Conservation (phyloP, 2,797 vertebrate genomes). For the Halcyon smyrnensis region DNA sequence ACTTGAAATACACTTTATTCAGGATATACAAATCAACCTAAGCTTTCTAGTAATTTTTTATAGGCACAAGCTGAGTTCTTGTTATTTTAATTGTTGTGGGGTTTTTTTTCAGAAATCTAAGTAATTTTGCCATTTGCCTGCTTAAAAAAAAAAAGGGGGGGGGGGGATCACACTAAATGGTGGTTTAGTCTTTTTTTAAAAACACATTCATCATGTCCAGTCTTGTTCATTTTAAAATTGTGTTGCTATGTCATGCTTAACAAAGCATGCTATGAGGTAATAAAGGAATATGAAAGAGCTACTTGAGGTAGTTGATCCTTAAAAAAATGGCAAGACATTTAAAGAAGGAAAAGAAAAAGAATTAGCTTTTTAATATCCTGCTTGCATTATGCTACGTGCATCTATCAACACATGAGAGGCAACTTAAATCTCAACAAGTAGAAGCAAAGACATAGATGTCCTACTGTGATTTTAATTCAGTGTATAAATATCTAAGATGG, state of each 20-base stretch:
- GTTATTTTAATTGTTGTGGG: not conserved
- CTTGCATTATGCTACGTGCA: not conserved
- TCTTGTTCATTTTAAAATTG: constrained; percentile 1
- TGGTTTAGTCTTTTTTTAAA: not conserved
- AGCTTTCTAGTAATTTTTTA: not conserved
- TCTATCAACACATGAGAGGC: constrained; percentile 23
- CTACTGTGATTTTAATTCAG: constrained; percentile 65
- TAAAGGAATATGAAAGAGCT: constrained; percentile 23
- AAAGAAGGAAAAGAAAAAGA: not conserved
- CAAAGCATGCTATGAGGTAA: constrained; percentile 39
- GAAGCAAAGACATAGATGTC: constrained; percentile 5
- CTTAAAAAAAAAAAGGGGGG: not conserved
- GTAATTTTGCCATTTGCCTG: not conserved
- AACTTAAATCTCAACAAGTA: constrained; percentile 38
- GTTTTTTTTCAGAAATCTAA: not conserved
- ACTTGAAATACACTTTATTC: not conserved
- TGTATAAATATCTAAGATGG: constrained; percentile 33
- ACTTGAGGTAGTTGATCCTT: not conserved
- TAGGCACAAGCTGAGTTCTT: not conserved
- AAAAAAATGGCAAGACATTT: not conserved
- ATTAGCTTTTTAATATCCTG: constrained; percentile 57
- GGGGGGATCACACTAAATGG: constrained; percentile 1
- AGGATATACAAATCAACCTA: not conserved
- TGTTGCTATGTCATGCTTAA: constrained; percentile 12
- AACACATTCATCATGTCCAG: not conserved